Base-by-base conservation (phyloP, 2,113 vertebrate species). In the Oreochromis tanganicae region DNA sequence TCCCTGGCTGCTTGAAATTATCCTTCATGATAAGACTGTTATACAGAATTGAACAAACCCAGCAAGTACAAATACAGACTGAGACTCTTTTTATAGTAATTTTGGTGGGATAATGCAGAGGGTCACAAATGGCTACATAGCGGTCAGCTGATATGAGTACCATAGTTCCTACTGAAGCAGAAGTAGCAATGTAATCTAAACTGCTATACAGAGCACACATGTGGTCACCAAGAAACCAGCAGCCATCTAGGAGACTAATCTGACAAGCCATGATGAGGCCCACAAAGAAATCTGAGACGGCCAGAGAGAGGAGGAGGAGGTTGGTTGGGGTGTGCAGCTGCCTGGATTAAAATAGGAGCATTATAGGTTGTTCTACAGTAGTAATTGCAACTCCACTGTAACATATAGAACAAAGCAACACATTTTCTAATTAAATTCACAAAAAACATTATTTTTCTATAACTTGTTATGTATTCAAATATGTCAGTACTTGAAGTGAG, bases 141-240 rank as follows among this genome's bases (percentile, higher is more conserved):
- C 59, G 29, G 32, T 63, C 59, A 63, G 17, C 59, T 36, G 59
- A 63, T 36, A 63, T 36, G 59, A 63, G 0, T 19, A 63, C 59
- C 59, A 63, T 63, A 63, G 59, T 63, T 63, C 59, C 59, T 36
- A 63, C 17, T 63, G 29, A 63, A 3, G 59, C 17, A 36, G 59
- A 63, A 36, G 32, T 63, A 19, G 0, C 59, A 36, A 36, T 63
- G 59, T 63, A 63, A 63, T 63, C 59, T 63, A 63, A 63, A 36
- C 0, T 63, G 32, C 0, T 36, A 63, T 36, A 63, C 17, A 63
- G 59, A 36, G 29, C 29, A 36, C 59, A 63, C 59, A 36, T 63
- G 59, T 63, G 59, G 59, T 63, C 59, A 36, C 59, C 59, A 63
- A 63, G 32, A 36, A 63, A 63, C 59, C 59, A 63, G 59, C 59